Conservation (phyloP, 2,113 vertebrate species). For the Paramisgurnus dabryanus region DNA sequence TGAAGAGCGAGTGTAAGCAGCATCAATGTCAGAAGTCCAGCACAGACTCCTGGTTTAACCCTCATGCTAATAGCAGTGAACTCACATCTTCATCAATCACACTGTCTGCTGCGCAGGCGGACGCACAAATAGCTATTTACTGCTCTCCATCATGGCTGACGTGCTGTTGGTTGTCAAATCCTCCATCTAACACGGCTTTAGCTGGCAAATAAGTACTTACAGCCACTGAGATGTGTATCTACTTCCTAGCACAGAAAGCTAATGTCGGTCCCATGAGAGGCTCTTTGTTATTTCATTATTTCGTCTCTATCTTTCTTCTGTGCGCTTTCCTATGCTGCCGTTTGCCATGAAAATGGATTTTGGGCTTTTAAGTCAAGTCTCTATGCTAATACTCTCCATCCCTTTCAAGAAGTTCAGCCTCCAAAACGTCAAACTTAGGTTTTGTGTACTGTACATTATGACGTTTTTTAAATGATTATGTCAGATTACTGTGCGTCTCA, state of each 20-base stretch:
- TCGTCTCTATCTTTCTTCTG: background rate
- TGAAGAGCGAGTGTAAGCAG: constrained; percentile 2
- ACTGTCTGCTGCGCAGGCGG: constrained; percentile 11
- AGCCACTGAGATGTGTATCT: constrained; percentile 7
- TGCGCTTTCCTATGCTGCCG: constrained; percentile 11
- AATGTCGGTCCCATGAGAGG: background rate
- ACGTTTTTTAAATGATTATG: constrained; percentile 4
- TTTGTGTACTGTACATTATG: constrained; percentile 23
- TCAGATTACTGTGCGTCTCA: background rate
- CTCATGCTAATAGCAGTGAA: constrained; percentile 23
- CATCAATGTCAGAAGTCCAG: constrained; percentile 19
- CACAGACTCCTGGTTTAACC: constrained; percentile 26
- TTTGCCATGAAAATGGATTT: constrained; percentile 28
- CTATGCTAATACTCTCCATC: constrained; percentile 10
- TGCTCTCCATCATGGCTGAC: constrained; percentile 15
- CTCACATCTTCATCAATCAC: constrained; percentile 30
- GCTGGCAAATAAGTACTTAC: constrained; percentile 15
- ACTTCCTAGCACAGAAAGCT: constrained; percentile 3
- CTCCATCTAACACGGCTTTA: background rate
- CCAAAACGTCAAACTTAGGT: constrained; percentile 11
- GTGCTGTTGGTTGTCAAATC: constrained; percentile 12
- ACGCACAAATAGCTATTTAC: constrained; percentile 14
- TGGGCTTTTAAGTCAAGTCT: constrained; percentile 23
- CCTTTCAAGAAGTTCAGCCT: constrained; percentile 2
- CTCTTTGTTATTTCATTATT: constrained; percentile 24